Conservation (phyloP, 64 coral and sea anemone species). For the Montipora cactus region DNA sequence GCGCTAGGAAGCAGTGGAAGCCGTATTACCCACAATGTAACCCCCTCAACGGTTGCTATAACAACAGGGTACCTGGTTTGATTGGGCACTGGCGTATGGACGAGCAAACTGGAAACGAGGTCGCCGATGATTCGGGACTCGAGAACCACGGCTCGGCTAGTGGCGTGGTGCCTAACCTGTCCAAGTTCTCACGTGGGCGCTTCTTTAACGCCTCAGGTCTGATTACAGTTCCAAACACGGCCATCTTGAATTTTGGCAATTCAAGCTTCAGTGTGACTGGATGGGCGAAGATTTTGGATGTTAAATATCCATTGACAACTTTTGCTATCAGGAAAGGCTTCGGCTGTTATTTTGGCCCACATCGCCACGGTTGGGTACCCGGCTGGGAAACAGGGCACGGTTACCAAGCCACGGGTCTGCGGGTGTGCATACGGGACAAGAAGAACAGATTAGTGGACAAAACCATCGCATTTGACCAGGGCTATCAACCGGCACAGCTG, state of each 20-base stretch:
- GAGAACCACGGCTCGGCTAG: constrained; percentile 64
- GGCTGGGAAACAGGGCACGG: too few relatives aligned
- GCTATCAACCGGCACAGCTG: too few relatives aligned
- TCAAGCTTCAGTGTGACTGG: constrained; percentile 72
- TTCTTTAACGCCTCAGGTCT: constrained; percentile 33
- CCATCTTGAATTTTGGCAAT: constrained; percentile 59
- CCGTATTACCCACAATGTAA: too few relatives aligned
- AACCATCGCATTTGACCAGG: too few relatives aligned
- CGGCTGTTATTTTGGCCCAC: too few relatives aligned
- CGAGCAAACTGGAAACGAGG: constrained; percentile 57
- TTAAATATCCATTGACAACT: constrained; percentile 41
- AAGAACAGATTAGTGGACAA: too few relatives aligned
- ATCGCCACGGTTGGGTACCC: too few relatives aligned
- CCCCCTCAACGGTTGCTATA: neutral
- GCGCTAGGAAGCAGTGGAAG: too few relatives aligned
- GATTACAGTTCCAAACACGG: constrained; percentile 34
- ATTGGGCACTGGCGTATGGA: constrained; percentile 1
- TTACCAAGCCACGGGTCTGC: too few relatives aligned
- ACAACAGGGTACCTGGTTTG: neutral
- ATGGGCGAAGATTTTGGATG: constrained; percentile 69
- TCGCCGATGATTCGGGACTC: constrained; percentile 77
- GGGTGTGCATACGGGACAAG: too few relatives aligned
- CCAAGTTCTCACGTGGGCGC: constrained; percentile 73
- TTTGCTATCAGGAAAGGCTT: too few relatives aligned
- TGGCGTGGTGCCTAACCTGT: constrained; percentile 13